Evolutionary conservation across 2,888 invertebrate genomes (phyloP), one percentile per base, ranked within the genome.

Genomic region (Latheticus oryzae): DNA sequence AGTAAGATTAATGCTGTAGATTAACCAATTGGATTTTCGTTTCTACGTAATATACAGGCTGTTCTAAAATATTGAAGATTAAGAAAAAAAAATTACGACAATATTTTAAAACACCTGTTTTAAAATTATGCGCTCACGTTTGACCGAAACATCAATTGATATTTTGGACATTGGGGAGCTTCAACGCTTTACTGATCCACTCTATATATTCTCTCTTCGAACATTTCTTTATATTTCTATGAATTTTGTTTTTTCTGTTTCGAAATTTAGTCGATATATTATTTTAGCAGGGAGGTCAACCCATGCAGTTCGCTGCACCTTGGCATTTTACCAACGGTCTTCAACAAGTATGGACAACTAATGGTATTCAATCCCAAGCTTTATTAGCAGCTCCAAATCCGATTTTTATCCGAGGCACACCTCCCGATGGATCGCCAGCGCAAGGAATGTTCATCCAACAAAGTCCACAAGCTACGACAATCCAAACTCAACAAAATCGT

Each of bases 401-500:
- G 3, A 92, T 93, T 69, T 89, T 90, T 76, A 93, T 94, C 64
- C 80, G 93, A 26, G 90, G 91, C 11, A 84, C 89, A 0, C 93
- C 91, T 73, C 86, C 88, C 1, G 93, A 93, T 73, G 85, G 83
- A 3, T 81, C 83, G 0, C 80, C 83, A 0, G 84, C 87, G 8
- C 80, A 83, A 1, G 85, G 87, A 19, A 91, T 95, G 90, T 93
- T 91, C 74, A 92, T 94, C 67, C 90, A 90, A 69, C 87, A 87
- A 64, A 89, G 88, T 64, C 91, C 92, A 7, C 86, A 85, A 61
- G 86, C 88, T 76, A 72, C 77, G 5, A 76, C 87, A 65, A 82
- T 88, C 51, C 87, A 87, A 72, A 79, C 87, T 0, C 83, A 84
- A 65, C 87, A 86, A 66, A 87, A 87, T 78, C 85, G 87, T 87